These are phyloP conservation scores for Muraenolepis orangiensis DNA, from an alignment of 2,797 vertebrate genomes.

Conservation along the genomic window DNA sequence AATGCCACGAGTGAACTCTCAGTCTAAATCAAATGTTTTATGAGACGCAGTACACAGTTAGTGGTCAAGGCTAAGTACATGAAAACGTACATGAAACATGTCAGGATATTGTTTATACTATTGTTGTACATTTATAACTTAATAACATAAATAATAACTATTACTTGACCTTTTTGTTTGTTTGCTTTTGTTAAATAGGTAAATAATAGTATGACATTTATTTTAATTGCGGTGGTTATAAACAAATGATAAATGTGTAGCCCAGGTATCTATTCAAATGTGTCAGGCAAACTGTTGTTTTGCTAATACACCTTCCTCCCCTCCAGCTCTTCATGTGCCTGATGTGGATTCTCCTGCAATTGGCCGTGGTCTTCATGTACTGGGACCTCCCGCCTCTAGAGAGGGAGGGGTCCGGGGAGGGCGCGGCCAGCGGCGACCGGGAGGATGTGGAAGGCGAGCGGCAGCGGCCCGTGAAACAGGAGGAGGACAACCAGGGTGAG, in stretches of 20 bases:
- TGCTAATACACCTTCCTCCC: neutral
- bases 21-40: neutral
- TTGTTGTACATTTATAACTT: no score
- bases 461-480: slow-evolving; percentile 34
- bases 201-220: neutral
- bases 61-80: no score
- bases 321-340: slow-evolving; percentile 81
- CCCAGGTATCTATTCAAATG: neutral
- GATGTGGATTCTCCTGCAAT: slow-evolving; percentile 79
- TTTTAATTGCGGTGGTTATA: neutral
- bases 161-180: no score
- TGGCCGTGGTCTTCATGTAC: slow-evolving; percentile 77
- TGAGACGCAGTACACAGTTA: no score
- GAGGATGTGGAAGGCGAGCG: neutral
- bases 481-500: slow-evolving; percentile 36
- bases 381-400: slow-evolving; percentile 70
- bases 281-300: neutral
- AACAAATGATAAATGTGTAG: neutral
- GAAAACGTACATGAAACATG: no score
- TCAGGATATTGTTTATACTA: no score
- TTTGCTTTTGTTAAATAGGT: no score
- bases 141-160: no score
- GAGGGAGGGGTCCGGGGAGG: slow-evolving; percentile 11
- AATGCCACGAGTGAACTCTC: neutral
- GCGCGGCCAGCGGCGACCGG: neutral